Base-by-base conservation (phyloP, 1,140 invertebrate species). In the Paramacrobiotus metropolitanus region DNA sequence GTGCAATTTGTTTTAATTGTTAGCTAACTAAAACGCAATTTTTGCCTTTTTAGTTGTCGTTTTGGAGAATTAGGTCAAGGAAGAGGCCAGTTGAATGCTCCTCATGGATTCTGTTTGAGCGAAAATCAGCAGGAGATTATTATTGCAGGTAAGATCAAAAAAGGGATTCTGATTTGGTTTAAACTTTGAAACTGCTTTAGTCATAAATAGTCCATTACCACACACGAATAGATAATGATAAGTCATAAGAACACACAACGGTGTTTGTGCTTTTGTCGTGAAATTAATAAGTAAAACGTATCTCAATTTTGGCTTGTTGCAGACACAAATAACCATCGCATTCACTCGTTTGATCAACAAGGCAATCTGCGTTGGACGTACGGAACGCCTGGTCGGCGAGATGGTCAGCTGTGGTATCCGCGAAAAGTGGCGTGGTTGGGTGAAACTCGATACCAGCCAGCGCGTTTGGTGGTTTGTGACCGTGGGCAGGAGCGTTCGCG, bases 341-440 rank as follows among this genome's bases (percentile, higher is more conserved):
- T 94, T 68, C 86, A 88, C 83, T 79, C 88, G 63, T 92, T 90
- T 72, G 86, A 90, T 65, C 91, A 91, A 73, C 83, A 80, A 68
- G 88, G 88, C 9, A 81, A 79, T 40, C 86, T 85, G 67, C 88
- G 87, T 69, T 86, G 86, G 68, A 83, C 88, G 72, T 92, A 92
- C 73, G 88, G 88, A 31, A 80, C 82, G 28, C 81, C 86, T 62
- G 88, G 88, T 60, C 87, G 88, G 69, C 90, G 94, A 66, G 90
- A 95, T 70, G 91, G 91, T 1, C 88, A 94, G 68, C 74, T 95
- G 55, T 95, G 89, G 87, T 94, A 92, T 76, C 92, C 91, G 1
- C 79, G 91, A 31, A 95, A 95, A 75, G 87, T 94, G 21, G 89
- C 88, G 1, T 86, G 92, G 1, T 89, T 92, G 77, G 78, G 84